Conservation (phyloP, 2,113 vertebrate species). For the Oncorhynchus gorbuscha region DNA sequence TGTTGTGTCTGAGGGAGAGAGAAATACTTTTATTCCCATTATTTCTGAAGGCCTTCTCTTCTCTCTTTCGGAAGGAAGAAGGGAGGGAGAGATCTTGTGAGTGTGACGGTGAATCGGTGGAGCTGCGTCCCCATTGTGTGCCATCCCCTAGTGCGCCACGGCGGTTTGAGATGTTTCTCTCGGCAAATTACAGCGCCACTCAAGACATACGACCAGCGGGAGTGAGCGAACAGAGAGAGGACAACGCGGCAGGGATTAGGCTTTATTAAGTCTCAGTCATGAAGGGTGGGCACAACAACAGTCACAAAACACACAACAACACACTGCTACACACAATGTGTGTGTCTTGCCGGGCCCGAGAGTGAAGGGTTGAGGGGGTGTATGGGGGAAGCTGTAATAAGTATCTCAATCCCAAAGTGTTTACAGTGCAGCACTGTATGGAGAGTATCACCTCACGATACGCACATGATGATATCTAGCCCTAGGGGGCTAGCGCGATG, state of each 20-base stretch:
- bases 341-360: neutral
- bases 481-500: neutral
- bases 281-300: constrained; percentile 59
- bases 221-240: constrained; percentile 67
- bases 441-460: constrained; percentile 32
- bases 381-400: constrained; percentile 60
- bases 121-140: constrained; percentile 39
- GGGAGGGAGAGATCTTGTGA: constrained; percentile 16
- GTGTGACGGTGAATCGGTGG: constrained; percentile 50
- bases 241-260: constrained; percentile 66
- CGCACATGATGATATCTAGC: neutral
- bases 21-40: constrained; percentile 42
- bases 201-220: constrained; percentile 70
- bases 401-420: constrained; percentile 51
- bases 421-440: constrained; percentile 33
- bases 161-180: constrained; percentile 70
- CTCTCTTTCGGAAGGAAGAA: constrained; percentile 43
- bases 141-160: constrained; percentile 52
- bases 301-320: constrained; percentile 9
- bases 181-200: constrained; percentile 73
- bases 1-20: constrained; percentile 36
- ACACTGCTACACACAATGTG: neutral
- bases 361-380: neutral
- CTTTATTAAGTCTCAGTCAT: constrained; percentile 69
- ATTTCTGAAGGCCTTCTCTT: constrained; percentile 56